Conservation (phyloP, 2,797 vertebrate genomes). For the Myripristis jacobus region DNA sequence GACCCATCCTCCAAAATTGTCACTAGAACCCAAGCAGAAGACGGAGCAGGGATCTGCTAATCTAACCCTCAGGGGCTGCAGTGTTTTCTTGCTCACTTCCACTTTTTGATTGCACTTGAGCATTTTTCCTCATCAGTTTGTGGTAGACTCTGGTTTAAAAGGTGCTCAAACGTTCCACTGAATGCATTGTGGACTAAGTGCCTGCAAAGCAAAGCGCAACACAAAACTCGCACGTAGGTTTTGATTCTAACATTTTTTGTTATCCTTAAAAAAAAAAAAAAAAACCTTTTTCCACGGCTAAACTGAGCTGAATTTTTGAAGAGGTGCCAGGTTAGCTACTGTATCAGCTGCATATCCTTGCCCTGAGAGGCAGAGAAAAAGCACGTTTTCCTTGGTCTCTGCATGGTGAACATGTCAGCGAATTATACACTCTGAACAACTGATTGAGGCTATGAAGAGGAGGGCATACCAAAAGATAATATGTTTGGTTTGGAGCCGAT, state of each 20-base stretch:
- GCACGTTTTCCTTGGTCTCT: slow-evolving; percentile 72
- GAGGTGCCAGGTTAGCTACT: slow-evolving; percentile 76
- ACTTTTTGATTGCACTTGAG: slow-evolving; percentile 69
- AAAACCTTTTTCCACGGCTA: slow-evolving; percentile 67
- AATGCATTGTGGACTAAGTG: slow-evolving; percentile 62
- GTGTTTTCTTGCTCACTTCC: slow-evolving; percentile 71
- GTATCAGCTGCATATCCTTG: slow-evolving; percentile 62
- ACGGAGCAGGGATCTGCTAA: slow-evolving; percentile 70
- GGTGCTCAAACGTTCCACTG: slow-evolving; percentile 61
- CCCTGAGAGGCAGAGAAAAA: slow-evolving; percentile 73
- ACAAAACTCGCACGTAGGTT: slow-evolving; percentile 53
- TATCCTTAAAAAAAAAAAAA: slow-evolving; percentile 62
- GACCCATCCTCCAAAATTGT: slow-evolving; percentile 84
- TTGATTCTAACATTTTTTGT: slow-evolving; percentile 62
- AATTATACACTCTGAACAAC: slow-evolving; percentile 81
- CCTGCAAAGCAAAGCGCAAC: slow-evolving; percentile 60
- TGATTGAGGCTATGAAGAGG: slow-evolving; percentile 82
- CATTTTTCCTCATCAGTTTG: slow-evolving; percentile 76
- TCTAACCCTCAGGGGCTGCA: slow-evolving; percentile 69
- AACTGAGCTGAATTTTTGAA: slow-evolving; percentile 77
- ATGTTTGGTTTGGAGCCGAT: slow-evolving; percentile 82
- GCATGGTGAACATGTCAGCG: slow-evolving; percentile 80
- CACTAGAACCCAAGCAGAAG: slow-evolving; percentile 75
- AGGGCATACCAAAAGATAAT: slow-evolving; percentile 82
- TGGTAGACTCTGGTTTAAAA: slow-evolving; percentile 69